phyloP scores from a whole-genome alignment of 1,140 invertebrate genomes.

The Cyclina sinensis region DNA sequence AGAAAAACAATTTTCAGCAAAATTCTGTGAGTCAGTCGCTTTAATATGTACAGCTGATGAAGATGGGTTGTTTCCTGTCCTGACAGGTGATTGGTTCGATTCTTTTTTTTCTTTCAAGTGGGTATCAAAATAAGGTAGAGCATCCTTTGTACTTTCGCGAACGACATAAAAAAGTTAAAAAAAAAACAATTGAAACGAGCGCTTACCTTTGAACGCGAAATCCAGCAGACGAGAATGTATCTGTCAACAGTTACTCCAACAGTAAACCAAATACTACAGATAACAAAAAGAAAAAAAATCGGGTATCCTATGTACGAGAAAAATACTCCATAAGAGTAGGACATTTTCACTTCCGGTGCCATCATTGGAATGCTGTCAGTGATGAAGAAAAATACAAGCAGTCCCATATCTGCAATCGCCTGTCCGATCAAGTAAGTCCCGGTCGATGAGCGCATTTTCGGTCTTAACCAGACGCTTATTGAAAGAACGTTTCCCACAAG shows the following conservation, averaged over 20 bases:
- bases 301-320: slow-evolving; percentile 80
- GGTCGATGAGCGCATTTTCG: slow-evolving; percentile 75
- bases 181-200: not conserved
- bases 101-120: too few species aligned
- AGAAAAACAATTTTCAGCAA: too few species aligned
- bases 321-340: slow-evolving; percentile 73
- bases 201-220: slow-evolving; percentile 77
- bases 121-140: too few species aligned
- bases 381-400: slow-evolving; percentile 78
- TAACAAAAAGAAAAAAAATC: slow-evolving; percentile 74
- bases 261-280: slow-evolving; percentile 80
- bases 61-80: too few species aligned
- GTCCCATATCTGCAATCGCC: slow-evolving; percentile 73
- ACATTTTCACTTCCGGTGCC: slow-evolving; percentile 65
- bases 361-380: slow-evolving; percentile 72
- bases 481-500: slow-evolving; percentile 78
- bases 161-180: too few species aligned
- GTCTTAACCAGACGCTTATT: slow-evolving; percentile 74
- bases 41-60: too few species aligned
- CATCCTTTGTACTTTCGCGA: too few species aligned
- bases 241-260: slow-evolving; percentile 80
- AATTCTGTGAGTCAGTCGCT: too few species aligned
- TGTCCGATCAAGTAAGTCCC: slow-evolving; percentile 78
- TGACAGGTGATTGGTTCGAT: too few species aligned
- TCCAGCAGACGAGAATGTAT: slow-evolving; percentile 82